A percentile compares a stretch with the other conserved stretches of the same genome.
Conservation (phyloP, 2,113 vertebrate genomes). For the Anseranas semipalmata region DNA sequence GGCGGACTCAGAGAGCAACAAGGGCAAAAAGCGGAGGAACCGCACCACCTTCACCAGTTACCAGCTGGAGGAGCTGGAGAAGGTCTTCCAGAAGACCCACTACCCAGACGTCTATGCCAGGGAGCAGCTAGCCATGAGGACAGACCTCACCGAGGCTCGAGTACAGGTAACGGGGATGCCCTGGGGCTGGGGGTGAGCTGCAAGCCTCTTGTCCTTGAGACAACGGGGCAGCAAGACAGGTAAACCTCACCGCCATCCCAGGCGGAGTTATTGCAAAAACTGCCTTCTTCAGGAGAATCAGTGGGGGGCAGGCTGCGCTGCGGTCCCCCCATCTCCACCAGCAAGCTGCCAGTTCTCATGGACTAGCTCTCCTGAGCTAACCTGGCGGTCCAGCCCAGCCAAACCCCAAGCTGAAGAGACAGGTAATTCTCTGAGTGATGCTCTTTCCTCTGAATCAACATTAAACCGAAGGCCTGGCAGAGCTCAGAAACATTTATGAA, state of each 20-base stretch:
- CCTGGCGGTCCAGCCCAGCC: not conserved
- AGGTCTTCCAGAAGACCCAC: conserved; percentile 99
- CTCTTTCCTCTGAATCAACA: not conserved
- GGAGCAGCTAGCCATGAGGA: conserved; percentile 97
- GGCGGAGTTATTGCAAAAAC: not conserved
- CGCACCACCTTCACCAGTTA: conserved; percentile 99
- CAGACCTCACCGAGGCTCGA: conserved; percentile 95
- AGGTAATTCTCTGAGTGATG: not conserved
- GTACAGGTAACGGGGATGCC: conserved; percentile 85
- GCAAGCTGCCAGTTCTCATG: not conserved
- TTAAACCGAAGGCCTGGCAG: not conserved
- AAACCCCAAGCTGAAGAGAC: not conserved
- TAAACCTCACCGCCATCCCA: rapidly evolving
- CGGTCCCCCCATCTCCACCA: not conserved
- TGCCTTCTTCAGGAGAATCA: not conserved
- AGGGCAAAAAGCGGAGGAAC: conserved; percentile 96
- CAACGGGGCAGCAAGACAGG: not conserved
- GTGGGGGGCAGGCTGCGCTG: not conserved
- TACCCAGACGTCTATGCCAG: conserved; percentile 97
- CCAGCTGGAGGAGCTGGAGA: conserved; percentile 98
- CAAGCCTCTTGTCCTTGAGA: not conserved
- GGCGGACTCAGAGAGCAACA: conserved; percentile 92
- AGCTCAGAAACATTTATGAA: not conserved
- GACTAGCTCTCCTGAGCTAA: not conserved
- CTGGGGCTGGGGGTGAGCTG: not conserved